phyloP scores from a whole-genome alignment of 2,797 vertebrate genomes.

The Nannoperca australis region DNA sequence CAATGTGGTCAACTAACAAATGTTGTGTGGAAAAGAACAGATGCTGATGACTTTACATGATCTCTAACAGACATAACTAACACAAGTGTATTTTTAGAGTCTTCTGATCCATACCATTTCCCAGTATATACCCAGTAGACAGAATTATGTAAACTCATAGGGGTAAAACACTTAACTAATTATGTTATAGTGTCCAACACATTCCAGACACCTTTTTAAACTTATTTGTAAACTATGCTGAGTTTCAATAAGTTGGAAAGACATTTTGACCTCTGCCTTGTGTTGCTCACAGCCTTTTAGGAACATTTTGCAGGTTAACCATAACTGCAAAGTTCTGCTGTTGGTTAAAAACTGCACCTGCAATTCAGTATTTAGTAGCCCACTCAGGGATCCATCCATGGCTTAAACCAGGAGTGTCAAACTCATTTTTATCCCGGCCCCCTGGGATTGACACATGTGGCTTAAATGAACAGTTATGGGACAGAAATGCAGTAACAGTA shows the following conservation, averaged over 20 bases:
- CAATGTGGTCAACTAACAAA: conserved; percentile 64
- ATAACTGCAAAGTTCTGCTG: neutral
- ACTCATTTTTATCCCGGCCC: too few relatives aligned
- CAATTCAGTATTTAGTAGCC: too few relatives aligned
- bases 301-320: neutral
- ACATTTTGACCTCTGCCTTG: neutral
- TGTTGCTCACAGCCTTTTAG: neutral
- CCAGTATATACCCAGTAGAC: neutral
- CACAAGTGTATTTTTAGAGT: conserved; percentile 31
- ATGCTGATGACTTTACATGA: conserved; percentile 33
- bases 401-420: too few relatives aligned
- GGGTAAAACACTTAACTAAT: neutral
- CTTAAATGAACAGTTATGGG: neutral
- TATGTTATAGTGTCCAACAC: neutral
- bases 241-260: too few relatives aligned
- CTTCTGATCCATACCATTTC: conserved; percentile 15
- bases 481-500: neutral
- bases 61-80: conserved; percentile 36
- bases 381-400: neutral
- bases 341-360: neutral
- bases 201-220: neutral
- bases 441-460: too few relatives aligned
- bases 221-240: neutral
- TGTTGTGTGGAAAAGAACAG: conserved; percentile 50
- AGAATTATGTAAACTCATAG: conserved; percentile 7